Percentiles rank a stretch among this genome's conserved stretches.
These are phyloP conservation scores for Dicerorhinus sumatrensis DNA, from an alignment of 2,113 vertebrate genomes.

Conservation along the genomic window DNA sequence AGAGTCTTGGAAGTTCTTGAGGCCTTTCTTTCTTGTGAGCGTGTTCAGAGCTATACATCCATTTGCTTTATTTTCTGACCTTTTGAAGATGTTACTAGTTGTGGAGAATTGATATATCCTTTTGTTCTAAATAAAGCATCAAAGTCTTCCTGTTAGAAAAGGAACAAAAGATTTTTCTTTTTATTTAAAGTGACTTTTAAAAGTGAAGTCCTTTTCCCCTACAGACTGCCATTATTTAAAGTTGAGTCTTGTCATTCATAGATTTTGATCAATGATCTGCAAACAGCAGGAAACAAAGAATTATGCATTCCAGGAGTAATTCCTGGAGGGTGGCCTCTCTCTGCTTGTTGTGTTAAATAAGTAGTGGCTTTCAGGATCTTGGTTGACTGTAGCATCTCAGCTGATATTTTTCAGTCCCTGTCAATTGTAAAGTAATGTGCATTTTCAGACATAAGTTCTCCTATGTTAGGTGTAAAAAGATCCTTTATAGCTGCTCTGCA, in stretches of 20 bases:
- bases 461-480: background rate
- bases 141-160: constrained; percentile 60
- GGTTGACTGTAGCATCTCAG: background rate
- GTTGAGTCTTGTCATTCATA: constrained; percentile 57
- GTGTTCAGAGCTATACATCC: background rate
- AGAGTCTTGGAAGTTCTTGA: background rate
- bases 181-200: constrained; percentile 49
- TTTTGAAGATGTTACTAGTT: constrained; percentile 61
- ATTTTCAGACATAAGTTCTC: background rate
- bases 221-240: constrained; percentile 26
- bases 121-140: constrained; percentile 61
- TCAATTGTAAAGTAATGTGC: background rate
- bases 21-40: background rate
- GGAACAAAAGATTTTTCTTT: constrained; percentile 41
- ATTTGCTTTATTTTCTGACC: constrained; percentile 35
- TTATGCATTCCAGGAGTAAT: background rate
- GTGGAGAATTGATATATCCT: constrained; percentile 35
- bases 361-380: background rate
- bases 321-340: background rate
- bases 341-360: background rate
- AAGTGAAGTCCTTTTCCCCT: constrained; percentile 37
- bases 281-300: constrained; percentile 50
- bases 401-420: background rate
- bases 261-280: constrained; percentile 60
- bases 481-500: background rate